Evolutionary conservation across 2,888 invertebrate genomes (phyloP).

Genomic region (Lasioglossum oenotherae): DNA sequence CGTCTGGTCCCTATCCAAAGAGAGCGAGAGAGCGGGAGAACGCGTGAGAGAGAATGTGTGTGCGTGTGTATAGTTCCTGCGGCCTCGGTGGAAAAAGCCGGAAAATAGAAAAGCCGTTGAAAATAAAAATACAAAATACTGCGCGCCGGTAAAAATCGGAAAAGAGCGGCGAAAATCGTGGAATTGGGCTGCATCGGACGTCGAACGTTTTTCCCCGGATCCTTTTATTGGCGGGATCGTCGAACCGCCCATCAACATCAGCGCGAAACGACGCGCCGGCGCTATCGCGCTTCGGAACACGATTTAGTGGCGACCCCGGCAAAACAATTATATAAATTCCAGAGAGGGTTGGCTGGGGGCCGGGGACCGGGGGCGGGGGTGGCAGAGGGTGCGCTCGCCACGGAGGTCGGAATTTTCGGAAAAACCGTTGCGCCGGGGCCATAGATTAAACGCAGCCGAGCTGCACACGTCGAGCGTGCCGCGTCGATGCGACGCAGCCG

Average conservation of each 20-base stretch:
- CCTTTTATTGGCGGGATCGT: constrained; percentile 79
- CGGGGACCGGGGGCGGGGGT: not conserved
- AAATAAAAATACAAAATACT: constrained; percentile 21
- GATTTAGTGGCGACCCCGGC: constrained; percentile 81
- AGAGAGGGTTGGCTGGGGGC: constrained; percentile 18
- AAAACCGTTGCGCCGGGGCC: constrained; percentile 78
- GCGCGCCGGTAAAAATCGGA: constrained; percentile 38
- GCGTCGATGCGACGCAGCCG: constrained; percentile 41
- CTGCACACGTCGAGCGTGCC: constrained; percentile 67
- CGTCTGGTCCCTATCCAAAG: not conserved
- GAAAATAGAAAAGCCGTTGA: not conserved
- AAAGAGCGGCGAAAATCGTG: constrained; percentile 43
- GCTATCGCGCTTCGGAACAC: constrained; percentile 73
- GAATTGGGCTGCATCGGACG: constrained; percentile 55
- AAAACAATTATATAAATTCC: constrained; percentile 84
- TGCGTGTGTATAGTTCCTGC: not conserved
- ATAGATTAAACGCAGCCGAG: constrained; percentile 82
- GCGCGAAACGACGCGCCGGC: constrained; percentile 73
- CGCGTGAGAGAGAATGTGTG: not conserved
- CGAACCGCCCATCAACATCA: constrained; percentile 80
- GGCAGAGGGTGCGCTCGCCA: constrained; percentile 19
- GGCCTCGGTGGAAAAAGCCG: not conserved
- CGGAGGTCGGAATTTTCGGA: constrained; percentile 78
- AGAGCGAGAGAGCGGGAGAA: not conserved
- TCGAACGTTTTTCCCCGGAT: constrained; percentile 70